Evolutionary conservation across 1,140 invertebrate species (phyloP).

Genomic region (Brachionus koreanus): DNA sequence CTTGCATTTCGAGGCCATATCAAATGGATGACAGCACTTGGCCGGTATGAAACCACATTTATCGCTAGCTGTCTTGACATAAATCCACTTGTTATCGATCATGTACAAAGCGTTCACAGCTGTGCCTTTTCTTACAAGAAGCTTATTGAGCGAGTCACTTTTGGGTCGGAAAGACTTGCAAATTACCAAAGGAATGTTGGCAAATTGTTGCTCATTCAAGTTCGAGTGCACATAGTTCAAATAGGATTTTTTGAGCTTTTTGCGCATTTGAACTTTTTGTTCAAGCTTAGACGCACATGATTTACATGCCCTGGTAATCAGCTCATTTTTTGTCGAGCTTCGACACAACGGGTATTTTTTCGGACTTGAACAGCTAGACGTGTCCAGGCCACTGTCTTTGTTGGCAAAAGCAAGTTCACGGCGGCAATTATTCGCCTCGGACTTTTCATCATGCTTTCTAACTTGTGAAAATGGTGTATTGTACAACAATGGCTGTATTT

Average conservation of each 20-base stretch:
- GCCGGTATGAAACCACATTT: constrained; percentile 10
- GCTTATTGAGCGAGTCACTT: background rate
- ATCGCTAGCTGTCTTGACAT: background rate
- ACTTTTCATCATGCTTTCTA: background rate
- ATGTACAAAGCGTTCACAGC: constrained; percentile 30
- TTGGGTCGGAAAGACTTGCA: constrained; percentile 17
- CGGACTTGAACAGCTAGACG: background rate
- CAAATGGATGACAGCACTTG: constrained; percentile 19
- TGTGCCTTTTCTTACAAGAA: background rate
- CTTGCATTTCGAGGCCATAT: background rate
- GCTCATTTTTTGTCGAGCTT: background rate
- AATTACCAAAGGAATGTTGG: constrained; percentile 20
- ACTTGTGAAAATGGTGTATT: background rate
- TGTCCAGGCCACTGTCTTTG: constrained; percentile 12
- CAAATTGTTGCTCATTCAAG: constrained; percentile 10
- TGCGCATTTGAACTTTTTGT: background rate
- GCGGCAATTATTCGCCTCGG: background rate
- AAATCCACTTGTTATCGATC: constrained; percentile 34
- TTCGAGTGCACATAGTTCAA: background rate
- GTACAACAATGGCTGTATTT: background rate
- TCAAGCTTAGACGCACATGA: background rate
- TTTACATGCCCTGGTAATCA: background rate
- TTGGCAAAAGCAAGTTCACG: background rate
- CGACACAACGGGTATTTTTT: background rate
- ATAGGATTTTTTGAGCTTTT: constrained; percentile 16